These are phyloP conservation scores for Macrophya annulata DNA, from an alignment of 2,888 invertebrate species.

Conservation along the genomic window DNA sequence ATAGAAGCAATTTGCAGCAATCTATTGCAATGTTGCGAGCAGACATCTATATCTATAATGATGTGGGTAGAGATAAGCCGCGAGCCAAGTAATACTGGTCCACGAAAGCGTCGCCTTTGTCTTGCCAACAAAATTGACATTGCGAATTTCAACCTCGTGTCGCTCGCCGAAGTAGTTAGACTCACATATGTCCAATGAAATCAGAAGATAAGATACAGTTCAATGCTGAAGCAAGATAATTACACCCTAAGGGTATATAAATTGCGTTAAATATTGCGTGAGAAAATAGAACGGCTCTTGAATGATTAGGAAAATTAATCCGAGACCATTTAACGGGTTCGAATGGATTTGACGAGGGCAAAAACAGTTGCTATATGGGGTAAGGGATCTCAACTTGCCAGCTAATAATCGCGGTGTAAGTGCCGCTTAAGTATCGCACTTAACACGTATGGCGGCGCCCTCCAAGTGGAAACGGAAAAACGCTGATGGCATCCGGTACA, in stretches of 20 bases:
- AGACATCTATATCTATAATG: constrained; percentile 15
- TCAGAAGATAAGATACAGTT: constrained; percentile 3
- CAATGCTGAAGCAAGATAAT: not conserved
- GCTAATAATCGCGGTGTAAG: constrained; percentile 62
- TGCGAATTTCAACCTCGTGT: constrained; percentile 17
- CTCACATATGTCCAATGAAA: constrained; percentile 2
- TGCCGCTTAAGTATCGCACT: constrained; percentile 58
- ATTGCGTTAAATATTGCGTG: constrained; percentile 19
- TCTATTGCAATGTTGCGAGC: constrained; percentile 27
- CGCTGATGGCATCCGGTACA: constrained; percentile 57
- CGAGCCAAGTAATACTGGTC: constrained; percentile 11
- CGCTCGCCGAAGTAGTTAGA: not conserved
- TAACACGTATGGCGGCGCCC: constrained; percentile 57
- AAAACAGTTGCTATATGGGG: constrained; percentile 15
- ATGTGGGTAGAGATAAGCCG: constrained; percentile 13
- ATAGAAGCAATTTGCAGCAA: constrained; percentile 50
- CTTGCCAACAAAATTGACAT: constrained; percentile 34
- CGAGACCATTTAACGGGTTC: not conserved
- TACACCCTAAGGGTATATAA: not conserved
- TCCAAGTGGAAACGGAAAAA: constrained; percentile 66
- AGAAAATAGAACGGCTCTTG: constrained; percentile 12
- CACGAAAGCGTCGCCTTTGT: constrained; percentile 22
- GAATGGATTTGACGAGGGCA: constrained; percentile 19
- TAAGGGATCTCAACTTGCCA: constrained; percentile 39
- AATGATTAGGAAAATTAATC: constrained; percentile 26